Conservation (phyloP, 1,140 invertebrate genomes). For the Tetragonula clypearis region DNA sequence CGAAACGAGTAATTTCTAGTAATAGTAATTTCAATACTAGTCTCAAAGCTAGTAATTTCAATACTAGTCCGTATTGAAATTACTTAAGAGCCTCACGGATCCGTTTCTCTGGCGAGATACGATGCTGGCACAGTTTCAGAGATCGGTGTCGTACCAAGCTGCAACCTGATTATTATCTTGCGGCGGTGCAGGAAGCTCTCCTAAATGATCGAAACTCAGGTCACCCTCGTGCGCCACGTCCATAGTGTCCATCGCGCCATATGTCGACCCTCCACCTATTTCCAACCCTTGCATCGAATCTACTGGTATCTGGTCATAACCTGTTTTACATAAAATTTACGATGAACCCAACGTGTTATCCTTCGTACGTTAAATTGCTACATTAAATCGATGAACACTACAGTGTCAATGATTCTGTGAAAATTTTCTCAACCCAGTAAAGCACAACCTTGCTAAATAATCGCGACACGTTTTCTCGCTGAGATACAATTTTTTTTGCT, state of each 20-base stretch:
- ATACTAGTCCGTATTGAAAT: slow-evolving; percentile 55
- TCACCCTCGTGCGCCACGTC: slow-evolving; percentile 90
- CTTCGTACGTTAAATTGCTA: neutral
- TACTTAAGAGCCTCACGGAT: slow-evolving; percentile 50
- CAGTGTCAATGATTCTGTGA: slow-evolving; percentile 6
- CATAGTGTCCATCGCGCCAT: slow-evolving; percentile 92
- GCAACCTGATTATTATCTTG: slow-evolving; percentile 94
- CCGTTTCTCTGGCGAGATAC: slow-evolving; percentile 49
- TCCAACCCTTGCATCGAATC: slow-evolving; percentile 97
- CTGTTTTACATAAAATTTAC: slow-evolving; percentile 79
- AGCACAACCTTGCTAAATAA: slow-evolving; percentile 37
- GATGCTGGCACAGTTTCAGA: slow-evolving; percentile 83
- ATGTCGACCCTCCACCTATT: slow-evolving; percentile 88
- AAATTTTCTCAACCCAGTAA: slow-evolving; percentile 33
- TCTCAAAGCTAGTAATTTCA: slow-evolving; percentile 51
- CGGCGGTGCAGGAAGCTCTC: slow-evolving; percentile 92
- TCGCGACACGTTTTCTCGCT: neutral
- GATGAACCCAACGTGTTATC: slow-evolving; percentile 17
- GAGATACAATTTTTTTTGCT: neutral
- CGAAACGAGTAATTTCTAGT: neutral
- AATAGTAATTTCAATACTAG: slow-evolving; percentile 39
- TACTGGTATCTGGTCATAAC: slow-evolving; percentile 98
- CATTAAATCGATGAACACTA: slow-evolving; percentile 25
- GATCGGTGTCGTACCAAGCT: slow-evolving; percentile 98
- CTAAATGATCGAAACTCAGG: slow-evolving; percentile 91